Percentiles rank a stretch among this genome's conserved stretches.
These are phyloP conservation scores for Ia io DNA, from an alignment of 2,113 vertebrate genomes.

Conservation along the genomic window DNA sequence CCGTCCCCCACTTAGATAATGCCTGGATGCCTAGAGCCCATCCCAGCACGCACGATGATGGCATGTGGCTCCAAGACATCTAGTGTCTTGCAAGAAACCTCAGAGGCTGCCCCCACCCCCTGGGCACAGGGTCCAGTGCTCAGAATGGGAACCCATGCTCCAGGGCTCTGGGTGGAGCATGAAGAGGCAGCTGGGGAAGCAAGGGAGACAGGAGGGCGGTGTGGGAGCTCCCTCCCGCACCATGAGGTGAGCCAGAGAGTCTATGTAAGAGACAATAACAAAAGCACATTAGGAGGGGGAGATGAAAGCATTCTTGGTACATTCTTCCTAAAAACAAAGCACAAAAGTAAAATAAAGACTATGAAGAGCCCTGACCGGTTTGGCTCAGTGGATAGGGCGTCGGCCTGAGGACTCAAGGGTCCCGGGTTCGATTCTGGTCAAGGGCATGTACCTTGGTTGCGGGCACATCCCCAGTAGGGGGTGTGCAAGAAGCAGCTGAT, in stretches of 20 bases:
- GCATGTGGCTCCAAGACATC: not conserved
- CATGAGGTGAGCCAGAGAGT: fast-evolving
- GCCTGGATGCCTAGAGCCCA: fast-evolving
- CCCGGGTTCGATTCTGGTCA: no score
- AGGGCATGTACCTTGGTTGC: no score
- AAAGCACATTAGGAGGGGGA: not conserved
- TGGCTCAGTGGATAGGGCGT: no score
- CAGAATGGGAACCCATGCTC: not conserved
- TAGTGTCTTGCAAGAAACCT: not conserved
- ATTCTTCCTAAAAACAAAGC: not conserved
- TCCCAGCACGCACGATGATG: fast-evolving
- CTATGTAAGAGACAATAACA: not conserved
- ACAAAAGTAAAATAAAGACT: not conserved
- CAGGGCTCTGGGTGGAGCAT: not conserved
- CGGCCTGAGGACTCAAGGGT: no score
- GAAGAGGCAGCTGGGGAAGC: not conserved
- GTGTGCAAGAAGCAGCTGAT: no score
- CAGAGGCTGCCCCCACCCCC: not conserved
- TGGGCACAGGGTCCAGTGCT: not conserved
- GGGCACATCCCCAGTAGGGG: no score
- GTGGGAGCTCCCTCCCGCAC: not conserved
- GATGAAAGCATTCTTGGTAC: not conserved
- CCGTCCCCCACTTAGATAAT: not conserved
- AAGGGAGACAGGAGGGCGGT: no score
- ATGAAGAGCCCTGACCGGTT: no score